These are phyloP conservation scores for Anarsia innoxiella DNA, from an alignment of 2,888 invertebrate species.

Conservation along the genomic window DNA sequence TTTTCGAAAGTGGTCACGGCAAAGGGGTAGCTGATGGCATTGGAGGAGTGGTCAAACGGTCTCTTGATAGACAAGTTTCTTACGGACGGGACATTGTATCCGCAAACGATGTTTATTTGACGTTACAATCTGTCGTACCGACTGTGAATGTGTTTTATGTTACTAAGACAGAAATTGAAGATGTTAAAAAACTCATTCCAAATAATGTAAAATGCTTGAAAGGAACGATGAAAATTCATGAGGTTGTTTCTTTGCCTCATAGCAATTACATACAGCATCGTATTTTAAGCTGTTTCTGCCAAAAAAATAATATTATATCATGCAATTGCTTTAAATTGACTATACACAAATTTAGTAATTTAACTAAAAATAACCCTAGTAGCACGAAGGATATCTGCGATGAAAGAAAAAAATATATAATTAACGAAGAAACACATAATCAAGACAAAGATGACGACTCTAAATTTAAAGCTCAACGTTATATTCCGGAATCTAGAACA, in stretches of 20 bases:
- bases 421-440: neutral
- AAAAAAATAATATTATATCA: neutral
- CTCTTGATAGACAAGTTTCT: neutral
- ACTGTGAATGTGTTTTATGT: neutral
- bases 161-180: neutral
- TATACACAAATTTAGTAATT: neutral
- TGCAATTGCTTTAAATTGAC: neutral
- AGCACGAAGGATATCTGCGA: neutral
- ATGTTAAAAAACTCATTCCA: neutral
- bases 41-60: constrained; percentile 1
- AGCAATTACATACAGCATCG: neutral
- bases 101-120: neutral
- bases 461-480: neutral
- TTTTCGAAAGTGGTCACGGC: constrained; percentile 1
- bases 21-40: constrained; percentile 5
- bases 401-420: neutral
- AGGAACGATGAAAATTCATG: neutral
- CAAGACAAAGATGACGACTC: neutral
- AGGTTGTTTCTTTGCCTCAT: neutral
- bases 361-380: neutral
- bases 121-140: neutral
- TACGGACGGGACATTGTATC: neutral
- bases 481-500: neutral
- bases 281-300: neutral
- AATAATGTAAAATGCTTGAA: neutral